Conservation (phyloP, 1,140 invertebrate species). For the Philaenus spumarius region DNA sequence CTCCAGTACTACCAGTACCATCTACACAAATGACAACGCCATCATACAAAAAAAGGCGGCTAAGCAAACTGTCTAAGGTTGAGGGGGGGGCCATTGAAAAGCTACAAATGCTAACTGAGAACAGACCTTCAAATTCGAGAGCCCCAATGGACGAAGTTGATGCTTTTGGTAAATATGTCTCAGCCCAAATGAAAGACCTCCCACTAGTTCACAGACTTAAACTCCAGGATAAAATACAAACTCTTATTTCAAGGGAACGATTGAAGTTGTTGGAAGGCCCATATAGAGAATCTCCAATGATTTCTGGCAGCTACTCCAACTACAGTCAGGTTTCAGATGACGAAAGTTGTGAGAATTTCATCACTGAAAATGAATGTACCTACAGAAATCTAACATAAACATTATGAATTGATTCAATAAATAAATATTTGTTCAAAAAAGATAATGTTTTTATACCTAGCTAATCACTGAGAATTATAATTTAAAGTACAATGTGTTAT, state of each 20-base stretch:
- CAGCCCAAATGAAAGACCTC: neutral
- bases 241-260: constrained; percentile 1
- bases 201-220: neutral
- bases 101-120: neutral
- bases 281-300: neutral
- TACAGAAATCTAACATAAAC: no score
- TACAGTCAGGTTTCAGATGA: neutral
- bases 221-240: constrained; percentile 2
- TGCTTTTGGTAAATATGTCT: constrained; percentile 1
- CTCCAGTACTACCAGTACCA: neutral
- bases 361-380: neutral
- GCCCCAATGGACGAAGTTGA: neutral
- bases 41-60: neutral
- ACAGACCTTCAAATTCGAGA: neutral
- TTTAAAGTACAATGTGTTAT: neutral
- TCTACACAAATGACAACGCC: neutral
- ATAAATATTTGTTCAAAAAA: neutral
- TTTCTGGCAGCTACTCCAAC: neutral
- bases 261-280: neutral
- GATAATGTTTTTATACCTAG: neutral
- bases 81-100: constrained; percentile 2
- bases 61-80: constrained; percentile 3
- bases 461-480: neutral
- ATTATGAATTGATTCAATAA: neutral
- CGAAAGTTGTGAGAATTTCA: neutral